Percentiles rank a stretch among this genome's conserved stretches.
phyloP scores from a whole-genome alignment of 1,140 invertebrate species.

The Scaptomyza hsui region DNA sequence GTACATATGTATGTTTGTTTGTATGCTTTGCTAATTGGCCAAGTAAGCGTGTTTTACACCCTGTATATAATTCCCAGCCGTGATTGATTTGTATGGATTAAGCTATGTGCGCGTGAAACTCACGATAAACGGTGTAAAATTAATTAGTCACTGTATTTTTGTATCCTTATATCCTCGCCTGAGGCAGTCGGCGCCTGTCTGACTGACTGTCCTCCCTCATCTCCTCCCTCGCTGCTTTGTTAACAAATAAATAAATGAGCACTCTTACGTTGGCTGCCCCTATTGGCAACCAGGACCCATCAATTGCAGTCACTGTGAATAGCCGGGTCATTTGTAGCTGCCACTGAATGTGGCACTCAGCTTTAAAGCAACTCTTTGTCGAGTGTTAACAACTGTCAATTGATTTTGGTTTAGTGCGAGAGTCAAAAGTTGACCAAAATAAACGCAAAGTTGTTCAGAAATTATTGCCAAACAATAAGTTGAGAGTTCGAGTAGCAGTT shows the following conservation, averaged over 20 bases:
- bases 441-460: conserved; percentile 39
- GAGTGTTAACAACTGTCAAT: conserved; percentile 38
- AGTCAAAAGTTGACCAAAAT: conserved; percentile 31
- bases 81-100: conserved; percentile 78
- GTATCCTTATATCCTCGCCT: conserved; percentile 7
- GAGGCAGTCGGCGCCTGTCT: conserved; percentile 43
- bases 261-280: conserved; percentile 25
- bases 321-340: conserved; percentile 38
- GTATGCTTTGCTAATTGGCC: conserved; percentile 77
- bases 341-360: conserved; percentile 1
- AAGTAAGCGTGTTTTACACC: conserved; percentile 7
- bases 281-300: conserved; percentile 26
- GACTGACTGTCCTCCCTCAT: conserved; percentile 15
- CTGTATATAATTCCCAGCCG: conserved; percentile 11
- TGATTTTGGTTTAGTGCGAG: conserved; percentile 31
- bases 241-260: conserved; percentile 75
- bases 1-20: conserved; percentile 24
- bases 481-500: conserved; percentile 8
- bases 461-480: conserved; percentile 52
- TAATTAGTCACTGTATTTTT: conserved; percentile 64
- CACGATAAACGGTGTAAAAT: conserved; percentile 79
- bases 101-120: conserved; percentile 63
- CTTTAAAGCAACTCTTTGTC: conserved; percentile 7
- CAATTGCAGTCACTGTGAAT: conserved; percentile 46
- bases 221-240: conserved; percentile 4